Conservation (phyloP, 2,888 invertebrate species). For the Aelia acuminata region DNA sequence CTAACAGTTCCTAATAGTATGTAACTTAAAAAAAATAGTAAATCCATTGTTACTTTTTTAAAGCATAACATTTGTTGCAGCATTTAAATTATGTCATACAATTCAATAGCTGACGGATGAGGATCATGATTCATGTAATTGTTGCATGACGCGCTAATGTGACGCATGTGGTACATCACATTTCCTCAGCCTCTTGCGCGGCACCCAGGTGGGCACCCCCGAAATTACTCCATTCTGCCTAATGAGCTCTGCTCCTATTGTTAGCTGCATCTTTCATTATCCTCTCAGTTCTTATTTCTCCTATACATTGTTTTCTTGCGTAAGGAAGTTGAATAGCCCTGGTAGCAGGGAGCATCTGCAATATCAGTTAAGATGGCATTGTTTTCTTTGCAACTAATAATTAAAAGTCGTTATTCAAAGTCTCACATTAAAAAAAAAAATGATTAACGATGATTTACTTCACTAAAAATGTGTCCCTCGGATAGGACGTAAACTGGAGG, state of each 20-base stretch:
- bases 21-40: too few species aligned
- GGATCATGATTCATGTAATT: background rate
- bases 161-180: background rate
- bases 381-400: background rate
- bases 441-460: too few species aligned
- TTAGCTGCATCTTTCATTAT: background rate
- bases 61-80: too few species aligned
- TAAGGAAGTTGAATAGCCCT: background rate
- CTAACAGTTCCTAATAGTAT: too few species aligned
- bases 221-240: constrained; percentile 1
- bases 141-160: background rate
- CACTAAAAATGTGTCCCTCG: too few species aligned
- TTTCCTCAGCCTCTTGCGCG: background rate
- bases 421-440: too few species aligned
- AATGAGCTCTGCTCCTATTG: background rate
- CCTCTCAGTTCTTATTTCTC: background rate
- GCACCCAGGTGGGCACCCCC: background rate
- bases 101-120: background rate
- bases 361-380: background rate
- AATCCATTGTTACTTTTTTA: background rate
- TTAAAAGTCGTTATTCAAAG: too few species aligned
- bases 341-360: background rate
- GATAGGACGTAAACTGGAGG: too few species aligned
- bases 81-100: background rate
- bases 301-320: background rate